Evolutionary conservation across 2,797 vertebrate species (phyloP).

Genomic region (Crax fasciolata): DNA sequence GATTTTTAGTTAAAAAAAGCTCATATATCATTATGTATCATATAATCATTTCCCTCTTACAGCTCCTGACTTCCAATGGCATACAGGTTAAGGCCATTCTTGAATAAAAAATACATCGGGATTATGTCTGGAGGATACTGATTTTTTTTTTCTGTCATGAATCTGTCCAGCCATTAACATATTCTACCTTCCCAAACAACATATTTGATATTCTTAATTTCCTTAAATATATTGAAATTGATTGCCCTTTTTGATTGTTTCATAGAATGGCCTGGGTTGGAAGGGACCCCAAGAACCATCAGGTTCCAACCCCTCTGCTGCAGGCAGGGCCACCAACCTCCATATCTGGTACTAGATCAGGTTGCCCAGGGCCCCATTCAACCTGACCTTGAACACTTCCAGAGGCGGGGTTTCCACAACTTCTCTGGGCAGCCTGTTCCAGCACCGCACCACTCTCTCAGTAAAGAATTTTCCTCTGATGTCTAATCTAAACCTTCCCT

Average conservation of each 20-base stretch:
- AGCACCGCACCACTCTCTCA: no score
- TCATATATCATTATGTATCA: neutral
- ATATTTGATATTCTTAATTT: neutral
- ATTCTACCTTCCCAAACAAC: neutral
- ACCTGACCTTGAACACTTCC: no score
- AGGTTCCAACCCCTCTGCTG: no score
- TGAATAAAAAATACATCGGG: neutral
- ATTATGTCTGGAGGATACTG: neutral
- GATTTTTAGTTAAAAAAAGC: neutral
- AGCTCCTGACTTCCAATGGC: neutral
- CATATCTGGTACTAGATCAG: no score
- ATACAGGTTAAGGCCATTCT: neutral
- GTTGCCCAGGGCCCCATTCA: no score
- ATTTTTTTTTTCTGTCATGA: neutral
- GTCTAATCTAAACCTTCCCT: no score
- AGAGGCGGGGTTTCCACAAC: no score
- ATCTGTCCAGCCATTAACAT: neutral
- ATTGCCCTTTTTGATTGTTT: neutral
- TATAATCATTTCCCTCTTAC: neutral
- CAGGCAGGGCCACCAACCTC: no score
- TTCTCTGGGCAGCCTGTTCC: no score
- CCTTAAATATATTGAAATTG: neutral
- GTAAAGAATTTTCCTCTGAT: no score
- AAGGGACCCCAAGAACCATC: no score
- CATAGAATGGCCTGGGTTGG: no score